Percentiles rank a stretch among this genome's conserved stretches.
Evolutionary conservation across 2,113 vertebrate genomes (phyloP).

Genomic region (Emydura subglobosa): DNA sequence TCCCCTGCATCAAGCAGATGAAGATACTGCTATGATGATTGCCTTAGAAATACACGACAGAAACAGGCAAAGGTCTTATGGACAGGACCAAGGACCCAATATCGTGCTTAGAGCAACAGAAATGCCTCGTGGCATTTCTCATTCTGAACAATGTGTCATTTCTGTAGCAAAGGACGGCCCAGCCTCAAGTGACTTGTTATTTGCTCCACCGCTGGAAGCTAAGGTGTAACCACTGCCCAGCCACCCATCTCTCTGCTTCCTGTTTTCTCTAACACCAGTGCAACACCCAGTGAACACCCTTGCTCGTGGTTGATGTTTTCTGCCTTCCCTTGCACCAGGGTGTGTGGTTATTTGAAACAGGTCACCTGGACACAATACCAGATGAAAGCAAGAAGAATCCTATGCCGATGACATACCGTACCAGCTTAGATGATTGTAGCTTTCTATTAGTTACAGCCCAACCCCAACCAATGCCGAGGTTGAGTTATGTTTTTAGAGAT

Average conservation of each 20-base stretch:
- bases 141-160: slow-evolving; percentile 57
- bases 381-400: slow-evolving; percentile 15
- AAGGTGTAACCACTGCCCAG: slow-evolving; percentile 43
- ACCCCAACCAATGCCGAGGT: neutral
- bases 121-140: slow-evolving; percentile 54
- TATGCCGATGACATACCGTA: neutral
- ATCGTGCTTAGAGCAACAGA: neutral
- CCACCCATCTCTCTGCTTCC: slow-evolving; percentile 62
- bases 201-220: slow-evolving; percentile 44
- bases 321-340: neutral
- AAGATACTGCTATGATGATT: neutral
- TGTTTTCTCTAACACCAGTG: slow-evolving; percentile 62
- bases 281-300: neutral
- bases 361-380: neutral
- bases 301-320: neutral
- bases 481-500: neutral
- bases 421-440: slow-evolving; percentile 16
- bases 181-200: slow-evolving; percentile 45
- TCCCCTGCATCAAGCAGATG: neutral
- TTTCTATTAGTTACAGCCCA: neutral
- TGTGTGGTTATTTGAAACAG: slow-evolving; percentile 7
- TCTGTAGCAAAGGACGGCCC: slow-evolving; percentile 6
- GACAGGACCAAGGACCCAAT: slow-evolving; percentile 6
- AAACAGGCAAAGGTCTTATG: neutral
- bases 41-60: neutral